A percentile compares a stretch with the other conserved stretches of the same genome.
phyloP scores from a whole-genome alignment of 2,888 invertebrate species.

The Tinea pellionella region DNA sequence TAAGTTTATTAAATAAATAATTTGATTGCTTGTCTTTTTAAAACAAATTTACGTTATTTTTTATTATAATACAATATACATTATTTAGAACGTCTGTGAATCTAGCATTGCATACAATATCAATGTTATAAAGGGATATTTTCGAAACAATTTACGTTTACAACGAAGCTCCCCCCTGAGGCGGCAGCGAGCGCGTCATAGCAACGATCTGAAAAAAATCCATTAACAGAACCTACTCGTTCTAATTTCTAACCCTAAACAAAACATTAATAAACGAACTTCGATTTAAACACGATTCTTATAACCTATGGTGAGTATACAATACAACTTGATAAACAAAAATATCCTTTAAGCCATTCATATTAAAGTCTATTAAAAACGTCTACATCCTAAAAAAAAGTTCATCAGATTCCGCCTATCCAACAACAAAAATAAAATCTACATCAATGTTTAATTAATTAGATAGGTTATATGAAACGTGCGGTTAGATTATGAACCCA shows the following conservation, averaged over 20 bases:
- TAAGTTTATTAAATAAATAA: too few relatives aligned
- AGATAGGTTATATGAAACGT: not conserved
- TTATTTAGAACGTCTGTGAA: not conserved
- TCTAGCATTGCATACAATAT: not conserved
- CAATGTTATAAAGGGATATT: not conserved
- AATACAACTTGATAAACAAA: too few relatives aligned
- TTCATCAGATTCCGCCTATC: too few relatives aligned
- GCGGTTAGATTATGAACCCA: not conserved
- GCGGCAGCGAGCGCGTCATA: constrained; percentile 27
- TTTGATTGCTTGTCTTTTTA: too few relatives aligned
- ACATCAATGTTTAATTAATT: not conserved
- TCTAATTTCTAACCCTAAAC: not conserved
- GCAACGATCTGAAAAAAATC: constrained; percentile 52
- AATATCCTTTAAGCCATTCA: too few relatives aligned
- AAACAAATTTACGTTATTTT: not conserved
- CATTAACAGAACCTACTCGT: constrained; percentile 44
- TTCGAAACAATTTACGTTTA: constrained; percentile 40
- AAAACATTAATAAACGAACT: constrained; percentile 10
- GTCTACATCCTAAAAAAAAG: too few relatives aligned
- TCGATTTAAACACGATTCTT: not conserved
- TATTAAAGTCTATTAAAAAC: too few relatives aligned
- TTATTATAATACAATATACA: not conserved
- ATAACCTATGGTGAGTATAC: not conserved
- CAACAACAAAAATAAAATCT: too few relatives aligned
- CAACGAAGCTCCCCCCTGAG: constrained; percentile 34